Percentiles rank a stretch among this genome's conserved stretches.
These are phyloP conservation scores for Oreohelix idahoensis DNA, from an alignment of 1,140 invertebrate genomes.

Conservation along the genomic window DNA sequence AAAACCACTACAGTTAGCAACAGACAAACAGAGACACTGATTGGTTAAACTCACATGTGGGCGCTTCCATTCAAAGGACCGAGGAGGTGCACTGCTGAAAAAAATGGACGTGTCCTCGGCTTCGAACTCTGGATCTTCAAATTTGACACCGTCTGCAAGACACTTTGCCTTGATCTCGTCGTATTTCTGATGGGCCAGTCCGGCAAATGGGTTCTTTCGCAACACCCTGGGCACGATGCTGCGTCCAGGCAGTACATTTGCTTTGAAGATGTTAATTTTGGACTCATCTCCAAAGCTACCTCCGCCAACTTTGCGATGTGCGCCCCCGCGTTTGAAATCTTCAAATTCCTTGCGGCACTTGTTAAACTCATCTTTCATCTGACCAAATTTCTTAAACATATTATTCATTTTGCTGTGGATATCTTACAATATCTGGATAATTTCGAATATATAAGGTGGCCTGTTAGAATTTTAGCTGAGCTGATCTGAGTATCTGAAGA, in stretches of 20 bases:
- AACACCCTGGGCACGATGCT: not conserved
- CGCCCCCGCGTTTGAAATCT: not conserved
- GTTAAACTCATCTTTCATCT: conserved; percentile 15
- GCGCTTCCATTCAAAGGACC: conserved; percentile 70
- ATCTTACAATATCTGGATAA: not conserved
- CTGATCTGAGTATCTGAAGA: not conserved
- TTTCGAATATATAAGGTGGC: not conserved
- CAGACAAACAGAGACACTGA: too few relatives aligned
- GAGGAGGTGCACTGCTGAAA: conserved; percentile 64
- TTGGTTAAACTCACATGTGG: conserved; percentile 60
- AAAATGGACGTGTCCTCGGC: conserved; percentile 67
- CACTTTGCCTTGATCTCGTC: conserved; percentile 65
- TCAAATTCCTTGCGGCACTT: not conserved
- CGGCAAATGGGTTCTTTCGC: conserved; percentile 58
- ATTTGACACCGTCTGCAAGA: conserved; percentile 57
- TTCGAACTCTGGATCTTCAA: conserved; percentile 71
- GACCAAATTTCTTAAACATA: conserved; percentile 13
- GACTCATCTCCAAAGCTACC: not conserved
- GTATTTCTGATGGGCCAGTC: conserved; percentile 62
- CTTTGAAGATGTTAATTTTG: too few relatives aligned
- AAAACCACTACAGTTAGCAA: too few relatives aligned
- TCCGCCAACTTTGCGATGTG: not conserved
- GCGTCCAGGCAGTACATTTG: not conserved
- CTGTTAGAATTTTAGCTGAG: not conserved
- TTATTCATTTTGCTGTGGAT: not conserved